These are phyloP conservation scores for Periplaneta americana DNA, from an alignment of 1,140 invertebrate species.

Conservation along the genomic window DNA sequence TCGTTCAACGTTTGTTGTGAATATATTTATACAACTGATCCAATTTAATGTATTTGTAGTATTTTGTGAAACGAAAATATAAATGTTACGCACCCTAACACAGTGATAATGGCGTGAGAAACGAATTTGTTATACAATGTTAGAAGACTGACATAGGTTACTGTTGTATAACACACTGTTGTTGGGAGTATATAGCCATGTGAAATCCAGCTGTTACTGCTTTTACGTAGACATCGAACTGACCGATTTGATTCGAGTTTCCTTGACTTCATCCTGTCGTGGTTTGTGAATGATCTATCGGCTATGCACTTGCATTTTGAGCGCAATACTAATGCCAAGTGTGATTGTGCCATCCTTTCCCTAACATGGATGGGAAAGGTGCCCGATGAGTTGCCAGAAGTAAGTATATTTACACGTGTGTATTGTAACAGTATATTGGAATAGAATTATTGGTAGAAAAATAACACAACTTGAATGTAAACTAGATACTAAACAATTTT, in stretches of 20 bases:
- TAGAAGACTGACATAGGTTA: background rate
- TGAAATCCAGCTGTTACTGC: background rate
- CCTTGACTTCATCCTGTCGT: background rate
- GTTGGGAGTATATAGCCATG: background rate
- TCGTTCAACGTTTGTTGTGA: background rate
- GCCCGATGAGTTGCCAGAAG: constrained; percentile 89
- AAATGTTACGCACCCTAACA: background rate
- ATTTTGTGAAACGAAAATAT: background rate
- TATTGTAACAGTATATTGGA: too few relatives aligned
- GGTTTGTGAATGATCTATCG: constrained; percentile 1
- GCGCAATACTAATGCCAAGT: constrained; percentile 83
- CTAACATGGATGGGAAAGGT: constrained; percentile 98
- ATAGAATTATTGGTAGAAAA: too few relatives aligned
- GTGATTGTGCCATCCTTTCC: constrained; percentile 91
- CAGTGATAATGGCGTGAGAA: background rate
- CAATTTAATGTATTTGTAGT: background rate
- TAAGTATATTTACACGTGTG: constrained; percentile 52
- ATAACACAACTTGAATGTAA: too few relatives aligned
- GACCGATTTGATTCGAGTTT: background rate
- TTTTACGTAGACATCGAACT: background rate
- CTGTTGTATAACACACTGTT: background rate
- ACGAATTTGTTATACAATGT: background rate
- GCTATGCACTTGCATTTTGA: constrained; percentile 90
- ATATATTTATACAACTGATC: background rate
- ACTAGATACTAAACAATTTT: too few relatives aligned